phyloP scores from a whole-genome alignment of 2,113 vertebrate genomes.

The Callaeas wilsoni region DNA sequence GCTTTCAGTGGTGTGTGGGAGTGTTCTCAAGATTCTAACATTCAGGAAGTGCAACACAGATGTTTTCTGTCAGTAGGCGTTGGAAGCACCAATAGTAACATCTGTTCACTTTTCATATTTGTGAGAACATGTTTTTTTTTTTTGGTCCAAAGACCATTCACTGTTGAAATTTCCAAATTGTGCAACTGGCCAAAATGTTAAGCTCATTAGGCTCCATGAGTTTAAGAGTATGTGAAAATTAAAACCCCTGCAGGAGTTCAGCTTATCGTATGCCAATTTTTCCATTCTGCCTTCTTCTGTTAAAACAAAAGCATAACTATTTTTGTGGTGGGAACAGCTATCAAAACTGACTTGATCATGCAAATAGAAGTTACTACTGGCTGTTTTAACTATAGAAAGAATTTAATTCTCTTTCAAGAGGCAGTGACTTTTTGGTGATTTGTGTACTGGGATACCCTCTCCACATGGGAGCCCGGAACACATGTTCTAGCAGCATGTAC shows the following conservation, averaged over 20 bases:
- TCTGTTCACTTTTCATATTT: constrained; percentile 70
- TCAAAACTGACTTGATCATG: constrained; percentile 1
- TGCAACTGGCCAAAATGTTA: constrained; percentile 25
- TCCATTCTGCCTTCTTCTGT: neutral
- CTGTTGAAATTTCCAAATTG: constrained; percentile 53
- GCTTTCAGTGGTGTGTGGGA: constrained; percentile 64
- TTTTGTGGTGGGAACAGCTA: constrained; percentile 16
- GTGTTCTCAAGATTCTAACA: constrained; percentile 68
- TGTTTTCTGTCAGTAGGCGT: constrained; percentile 75
- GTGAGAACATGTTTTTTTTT: constrained; percentile 66
- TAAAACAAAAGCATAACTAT: constrained; percentile 1
- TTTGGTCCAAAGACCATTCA: constrained; percentile 41
- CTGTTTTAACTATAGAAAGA: neutral
- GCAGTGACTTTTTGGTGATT: neutral
- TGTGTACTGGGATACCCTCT: neutral
- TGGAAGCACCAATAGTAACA: constrained; percentile 70
- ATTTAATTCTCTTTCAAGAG: neutral
- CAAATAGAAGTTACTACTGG: neutral
- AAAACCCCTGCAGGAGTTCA: constrained; percentile 33
- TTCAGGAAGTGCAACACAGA: constrained; percentile 74
- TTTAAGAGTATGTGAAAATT: constrained; percentile 12
- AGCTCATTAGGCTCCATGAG: neutral
- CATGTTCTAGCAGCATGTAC: neutral
- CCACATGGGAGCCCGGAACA: neutral
- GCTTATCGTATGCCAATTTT: neutral